Percentiles rank a stretch among this genome's conserved stretches.
Conservation (phyloP, 2,113 vertebrate species). For the Phasianus colchicus region DNA sequence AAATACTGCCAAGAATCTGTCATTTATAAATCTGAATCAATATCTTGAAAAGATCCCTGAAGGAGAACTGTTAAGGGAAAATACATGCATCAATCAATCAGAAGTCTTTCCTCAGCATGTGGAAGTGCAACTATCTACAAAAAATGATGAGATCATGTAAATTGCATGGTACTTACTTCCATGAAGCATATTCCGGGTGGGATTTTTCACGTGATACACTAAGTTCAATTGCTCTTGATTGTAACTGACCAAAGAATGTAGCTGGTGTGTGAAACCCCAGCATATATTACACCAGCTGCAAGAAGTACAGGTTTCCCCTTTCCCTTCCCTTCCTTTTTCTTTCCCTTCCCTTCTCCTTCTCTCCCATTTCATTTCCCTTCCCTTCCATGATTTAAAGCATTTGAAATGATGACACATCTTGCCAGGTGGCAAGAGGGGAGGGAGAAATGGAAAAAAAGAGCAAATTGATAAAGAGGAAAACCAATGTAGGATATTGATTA, state of each 20-base stretch:
- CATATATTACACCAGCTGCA: neutral
- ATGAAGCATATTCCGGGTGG: neutral
- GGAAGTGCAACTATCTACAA: neutral
- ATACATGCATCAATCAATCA: neutral
- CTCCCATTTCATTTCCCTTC: neutral
- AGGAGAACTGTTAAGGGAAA: conserved; percentile 1
- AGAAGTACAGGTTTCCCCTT: neutral
- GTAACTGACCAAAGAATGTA: neutral
- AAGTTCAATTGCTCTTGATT: neutral
- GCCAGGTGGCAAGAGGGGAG: neutral
- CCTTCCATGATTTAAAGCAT: neutral
- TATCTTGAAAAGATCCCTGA: conserved; percentile 23
- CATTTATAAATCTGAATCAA: conserved; percentile 12
- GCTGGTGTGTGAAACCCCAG: neutral
- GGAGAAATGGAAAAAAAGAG: neutral
- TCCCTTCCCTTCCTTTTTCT: neutral
- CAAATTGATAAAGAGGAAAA: neutral
- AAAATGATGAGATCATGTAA: neutral
- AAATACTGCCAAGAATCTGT: neutral
- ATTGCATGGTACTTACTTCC: neutral
- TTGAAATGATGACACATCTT: neutral
- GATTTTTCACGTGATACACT: neutral
- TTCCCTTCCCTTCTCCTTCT: no score
- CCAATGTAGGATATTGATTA: neutral
- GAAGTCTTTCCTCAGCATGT: neutral